Base-by-base conservation (phyloP, 2,113 vertebrate genomes). In the Hydropotes inermis region DNA sequence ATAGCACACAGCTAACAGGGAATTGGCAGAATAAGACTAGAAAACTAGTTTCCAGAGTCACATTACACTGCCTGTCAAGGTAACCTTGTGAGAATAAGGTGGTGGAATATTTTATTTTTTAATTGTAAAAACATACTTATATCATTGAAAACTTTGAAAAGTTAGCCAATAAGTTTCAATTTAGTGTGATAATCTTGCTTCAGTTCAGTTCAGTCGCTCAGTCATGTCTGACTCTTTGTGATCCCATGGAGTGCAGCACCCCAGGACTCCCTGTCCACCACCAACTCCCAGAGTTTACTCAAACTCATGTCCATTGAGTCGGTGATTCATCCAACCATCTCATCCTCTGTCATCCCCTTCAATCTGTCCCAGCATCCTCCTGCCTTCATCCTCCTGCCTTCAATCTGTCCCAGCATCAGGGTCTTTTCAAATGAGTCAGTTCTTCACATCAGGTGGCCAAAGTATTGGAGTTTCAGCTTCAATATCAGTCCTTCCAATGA, bases 131-230 rank as follows among this genome's bases (percentile, higher is more conserved):
- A 87, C 9, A 39, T n/a, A 97, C 50, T 19, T 39, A 25, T 2
- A 91, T 0, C 82, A 88, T 82, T 43, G 93, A 86, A 95, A 91
- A 55, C 79, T 57, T 64, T 91, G 50, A 78, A 95, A 95, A 67
- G 23, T 50, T 78, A 78, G 55, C 43, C 89, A 94, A 96, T 39
- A 52, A 36, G 23, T 96, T 96, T 92, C 54, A 61, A 61, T 84
- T 97, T 50, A 14, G 5, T 16, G 6, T 94, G 70, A 92, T 50
- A 87, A 70, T 36, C n/a, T 70, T 70, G 19, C 10, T 36, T 39
- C 39, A n/a, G 61, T 67, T 67, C 61, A n/a, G 8, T 67, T 9
- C 61, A n/a, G 61, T 67, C 2, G 1, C 33, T n/a, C 61, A 67
- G 61, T 67, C 61, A 2, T n/a, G 33, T 67, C 16, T 1, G 1